Evolutionary conservation across 2,797 vertebrate species (phyloP).

Genomic region (Onychomys arenicola): DNA sequence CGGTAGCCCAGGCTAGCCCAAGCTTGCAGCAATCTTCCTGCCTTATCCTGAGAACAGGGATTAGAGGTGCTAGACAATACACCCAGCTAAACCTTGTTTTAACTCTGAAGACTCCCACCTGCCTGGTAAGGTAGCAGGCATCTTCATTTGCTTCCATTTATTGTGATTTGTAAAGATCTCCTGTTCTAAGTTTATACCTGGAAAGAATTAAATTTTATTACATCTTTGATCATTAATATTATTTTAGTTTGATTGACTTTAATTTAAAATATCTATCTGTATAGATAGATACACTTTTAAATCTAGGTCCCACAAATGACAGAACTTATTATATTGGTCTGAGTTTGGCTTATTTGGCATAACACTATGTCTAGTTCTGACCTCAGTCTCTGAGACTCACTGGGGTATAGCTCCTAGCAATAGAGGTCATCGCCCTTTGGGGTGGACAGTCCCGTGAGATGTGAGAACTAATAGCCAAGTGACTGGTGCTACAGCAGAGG

Average conservation of each 20-base stretch:
- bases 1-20: not conserved
- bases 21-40: not conserved
- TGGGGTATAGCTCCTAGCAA: not conserved
- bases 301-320: not conserved
- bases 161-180: conserved; percentile 5
- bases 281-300: not conserved
- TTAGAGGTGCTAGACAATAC: no score
- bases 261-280: not conserved
- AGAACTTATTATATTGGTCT: not conserved
- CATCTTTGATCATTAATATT: not conserved
- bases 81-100: not conserved
- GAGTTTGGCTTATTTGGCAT: not conserved
- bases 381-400: not conserved
- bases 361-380: no score
- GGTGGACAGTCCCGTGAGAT: not conserved
- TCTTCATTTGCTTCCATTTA: not conserved
- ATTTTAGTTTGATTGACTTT: not conserved
- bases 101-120: not conserved
- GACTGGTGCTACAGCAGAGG: not conserved
- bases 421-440: not conserved
- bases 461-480: not conserved
- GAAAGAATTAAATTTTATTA: not conserved
- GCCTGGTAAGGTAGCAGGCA: not conserved
- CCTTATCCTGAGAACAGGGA: not conserved
- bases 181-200: not conserved